Percentiles rank a stretch among this genome's conserved stretches.
Evolutionary conservation across 2,113 vertebrate genomes (phyloP).

Genomic region (Australoheros scitulus): DNA sequence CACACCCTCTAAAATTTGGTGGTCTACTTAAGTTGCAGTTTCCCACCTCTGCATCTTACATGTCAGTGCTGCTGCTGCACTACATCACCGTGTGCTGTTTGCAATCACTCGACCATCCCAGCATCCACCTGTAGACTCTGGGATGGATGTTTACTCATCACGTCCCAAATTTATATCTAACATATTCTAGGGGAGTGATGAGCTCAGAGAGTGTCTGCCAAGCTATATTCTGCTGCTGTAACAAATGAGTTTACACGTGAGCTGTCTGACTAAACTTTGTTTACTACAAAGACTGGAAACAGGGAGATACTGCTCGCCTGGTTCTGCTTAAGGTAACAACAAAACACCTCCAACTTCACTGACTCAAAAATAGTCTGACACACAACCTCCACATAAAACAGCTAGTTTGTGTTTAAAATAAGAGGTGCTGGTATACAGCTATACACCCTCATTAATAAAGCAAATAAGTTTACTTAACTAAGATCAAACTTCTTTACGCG

Average conservation of each 20-base stretch:
- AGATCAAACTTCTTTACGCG: not conserved
- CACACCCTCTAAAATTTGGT: not conserved
- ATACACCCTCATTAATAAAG: not conserved
- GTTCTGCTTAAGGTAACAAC: not conserved
- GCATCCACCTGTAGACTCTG: not conserved
- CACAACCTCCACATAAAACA: not conserved
- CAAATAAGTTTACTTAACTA: not conserved
- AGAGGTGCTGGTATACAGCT: not conserved
- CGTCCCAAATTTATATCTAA: not conserved
- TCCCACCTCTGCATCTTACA: not conserved
- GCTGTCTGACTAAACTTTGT: constrained; percentile 11
- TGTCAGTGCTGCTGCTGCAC: not conserved
- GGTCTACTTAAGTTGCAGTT: not conserved
- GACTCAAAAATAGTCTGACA: not conserved
- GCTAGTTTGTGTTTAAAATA: not conserved
- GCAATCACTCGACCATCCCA: not conserved
- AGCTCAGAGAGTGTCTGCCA: not conserved
- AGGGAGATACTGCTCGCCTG: not conserved
- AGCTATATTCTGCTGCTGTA: not conserved
- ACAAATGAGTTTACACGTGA: not conserved
- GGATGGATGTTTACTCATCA: not conserved
- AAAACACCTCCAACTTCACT: not conserved
- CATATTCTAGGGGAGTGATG: not conserved
- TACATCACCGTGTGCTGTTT: not conserved
- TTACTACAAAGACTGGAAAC: constrained; percentile 18